Conservation (phyloP, 2,797 vertebrate species). For the Emydoidea blandingii region DNA sequence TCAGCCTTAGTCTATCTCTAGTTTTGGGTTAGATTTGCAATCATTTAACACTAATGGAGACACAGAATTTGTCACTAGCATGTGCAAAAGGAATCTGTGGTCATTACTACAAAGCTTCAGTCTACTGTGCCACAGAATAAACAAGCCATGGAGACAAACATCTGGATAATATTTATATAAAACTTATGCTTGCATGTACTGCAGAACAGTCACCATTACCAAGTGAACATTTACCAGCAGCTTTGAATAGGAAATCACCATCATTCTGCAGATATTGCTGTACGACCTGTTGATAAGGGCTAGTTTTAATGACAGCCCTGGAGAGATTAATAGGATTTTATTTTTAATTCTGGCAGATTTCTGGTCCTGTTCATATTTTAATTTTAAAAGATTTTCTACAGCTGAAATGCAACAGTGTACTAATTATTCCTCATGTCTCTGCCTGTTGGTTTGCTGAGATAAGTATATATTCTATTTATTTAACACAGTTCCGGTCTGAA, state of each 20-base stretch:
- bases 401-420: neutral
- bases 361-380: conserved; percentile 9
- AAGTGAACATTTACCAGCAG: neutral
- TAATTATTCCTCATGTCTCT: conserved; percentile 25
- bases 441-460: neutral
- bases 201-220: neutral
- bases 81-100: neutral
- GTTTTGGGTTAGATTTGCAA: neutral
- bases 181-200: neutral
- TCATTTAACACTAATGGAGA: neutral
- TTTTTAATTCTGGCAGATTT: neutral
- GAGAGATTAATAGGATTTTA: neutral
- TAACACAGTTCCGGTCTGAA: conserved; percentile 43
- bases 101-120: neutral
- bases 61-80: neutral
- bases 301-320: neutral
- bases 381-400: neutral
- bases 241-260: neutral
- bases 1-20: neutral
- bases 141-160: neutral
- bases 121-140: neutral
- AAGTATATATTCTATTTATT: conserved; percentile 37
- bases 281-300: neutral
- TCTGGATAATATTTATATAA: neutral
- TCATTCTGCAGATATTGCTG: neutral